phyloP scores from a whole-genome alignment of 2,888 invertebrate genomes.

The Acanthosepion lycidas region DNA sequence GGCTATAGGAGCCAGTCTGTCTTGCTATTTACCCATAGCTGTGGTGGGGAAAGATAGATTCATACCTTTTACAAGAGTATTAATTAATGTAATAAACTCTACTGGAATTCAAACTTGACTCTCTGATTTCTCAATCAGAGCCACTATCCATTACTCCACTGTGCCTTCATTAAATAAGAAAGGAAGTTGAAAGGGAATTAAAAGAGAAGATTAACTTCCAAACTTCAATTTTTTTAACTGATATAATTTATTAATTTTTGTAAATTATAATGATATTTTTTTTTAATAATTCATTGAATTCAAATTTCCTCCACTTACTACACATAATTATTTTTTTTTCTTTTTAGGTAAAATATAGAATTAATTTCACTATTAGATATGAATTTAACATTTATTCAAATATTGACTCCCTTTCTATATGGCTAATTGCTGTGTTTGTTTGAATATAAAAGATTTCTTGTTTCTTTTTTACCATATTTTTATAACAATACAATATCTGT shows the following conservation, averaged over 20 bases:
- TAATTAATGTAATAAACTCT: too few species aligned
- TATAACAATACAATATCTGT: neutral
- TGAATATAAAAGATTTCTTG: neutral
- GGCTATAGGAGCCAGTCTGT: too few species aligned
- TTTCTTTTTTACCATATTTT: neutral
- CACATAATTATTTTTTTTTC: neutral
- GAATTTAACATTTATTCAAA: slow-evolving; percentile 6
- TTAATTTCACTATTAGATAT: neutral
- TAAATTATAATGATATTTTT: neutral
- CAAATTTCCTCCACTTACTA: neutral
- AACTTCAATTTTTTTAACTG: too few species aligned
- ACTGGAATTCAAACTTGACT: too few species aligned
- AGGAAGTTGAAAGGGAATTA: too few species aligned
- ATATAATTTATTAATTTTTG: neutral
- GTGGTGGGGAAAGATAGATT: too few species aligned
- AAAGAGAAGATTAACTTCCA: too few species aligned
- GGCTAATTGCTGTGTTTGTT: slow-evolving; percentile 6
- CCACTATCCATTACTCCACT: too few species aligned
- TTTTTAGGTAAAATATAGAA: neutral
- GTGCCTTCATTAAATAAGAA: too few species aligned
- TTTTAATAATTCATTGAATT: slow-evolving; percentile 17
- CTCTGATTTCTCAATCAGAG: too few species aligned
- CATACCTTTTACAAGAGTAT: too few species aligned
- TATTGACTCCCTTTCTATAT: neutral
- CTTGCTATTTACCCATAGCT: too few species aligned